phyloP scores from a whole-genome alignment of 2,113 vertebrate genomes.

The Synodontis membranacea region DNA sequence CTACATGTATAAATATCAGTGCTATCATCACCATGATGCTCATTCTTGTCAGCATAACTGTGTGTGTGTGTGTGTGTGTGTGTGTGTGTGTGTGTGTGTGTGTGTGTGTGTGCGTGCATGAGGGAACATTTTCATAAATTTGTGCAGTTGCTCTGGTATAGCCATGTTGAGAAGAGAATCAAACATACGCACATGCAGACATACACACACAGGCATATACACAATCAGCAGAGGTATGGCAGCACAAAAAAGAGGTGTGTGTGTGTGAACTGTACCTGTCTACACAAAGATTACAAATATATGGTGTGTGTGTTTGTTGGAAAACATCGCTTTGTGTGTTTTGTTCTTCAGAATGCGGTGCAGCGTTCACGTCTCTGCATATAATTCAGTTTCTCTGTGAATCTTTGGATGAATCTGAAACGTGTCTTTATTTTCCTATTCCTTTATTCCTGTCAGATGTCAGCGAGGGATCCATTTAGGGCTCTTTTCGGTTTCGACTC shows the following conservation, averaged over 20 bases:
- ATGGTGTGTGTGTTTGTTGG: not conserved
- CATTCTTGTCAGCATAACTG: not conserved
- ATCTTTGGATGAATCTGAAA: not conserved
- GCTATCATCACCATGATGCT: not conserved
- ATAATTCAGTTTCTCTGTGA: not conserved
- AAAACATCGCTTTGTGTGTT: not conserved
- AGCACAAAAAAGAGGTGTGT: not conserved
- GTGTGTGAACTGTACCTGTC: not conserved
- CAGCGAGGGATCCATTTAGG: not conserved
- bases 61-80: conserved; percentile 17
- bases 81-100: conserved; percentile 8
- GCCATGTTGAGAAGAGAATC: not conserved
- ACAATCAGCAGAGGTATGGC: not conserved
- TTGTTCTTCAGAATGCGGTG: not conserved
- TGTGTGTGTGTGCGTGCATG: not conserved
- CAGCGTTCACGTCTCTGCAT: not conserved
- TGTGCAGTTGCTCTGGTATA: not conserved
- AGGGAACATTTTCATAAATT: not conserved
- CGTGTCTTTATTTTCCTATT: too few species aligned
- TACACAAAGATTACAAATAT: not conserved
- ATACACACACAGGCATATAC: not conserved
- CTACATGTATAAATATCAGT: not conserved
- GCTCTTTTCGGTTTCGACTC: not conserved
- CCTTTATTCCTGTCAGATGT: too few species aligned
- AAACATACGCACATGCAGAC: not conserved